Evolutionary conservation across 2,113 vertebrate species (phyloP).

Genomic region (Tretioscincus oriximinensis): DNA sequence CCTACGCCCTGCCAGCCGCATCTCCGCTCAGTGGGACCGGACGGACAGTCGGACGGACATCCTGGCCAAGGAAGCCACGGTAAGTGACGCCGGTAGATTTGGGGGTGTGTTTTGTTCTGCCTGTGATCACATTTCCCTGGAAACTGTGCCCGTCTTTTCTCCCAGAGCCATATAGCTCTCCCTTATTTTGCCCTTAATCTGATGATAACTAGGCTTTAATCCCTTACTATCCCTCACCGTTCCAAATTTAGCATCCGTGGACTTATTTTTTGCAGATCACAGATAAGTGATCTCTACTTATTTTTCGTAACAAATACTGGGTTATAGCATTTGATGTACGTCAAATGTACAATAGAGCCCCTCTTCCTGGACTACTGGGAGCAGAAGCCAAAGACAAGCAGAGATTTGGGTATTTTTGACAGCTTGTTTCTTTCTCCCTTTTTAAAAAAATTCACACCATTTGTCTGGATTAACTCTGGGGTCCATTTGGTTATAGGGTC

Average conservation of each 20-base stretch:
- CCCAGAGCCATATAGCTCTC: neutral
- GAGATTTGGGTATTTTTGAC: neutral
- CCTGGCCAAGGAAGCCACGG: constrained; percentile 51
- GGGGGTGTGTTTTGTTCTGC: neutral
- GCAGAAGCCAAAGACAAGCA: neutral
- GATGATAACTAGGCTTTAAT: neutral
- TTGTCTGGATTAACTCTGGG: neutral
- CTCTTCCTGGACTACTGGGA: no score
- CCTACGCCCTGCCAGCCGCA: constrained; percentile 68
- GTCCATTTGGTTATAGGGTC: no score
- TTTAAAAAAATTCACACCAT: no score
- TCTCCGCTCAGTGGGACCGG: constrained; percentile 72
- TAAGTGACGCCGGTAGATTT: constrained; percentile 29
- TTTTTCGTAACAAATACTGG: neutral
- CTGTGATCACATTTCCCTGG: neutral
- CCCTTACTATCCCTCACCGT: no score
- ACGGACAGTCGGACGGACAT: constrained; percentile 28
- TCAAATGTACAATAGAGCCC: neutral
- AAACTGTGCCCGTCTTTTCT: neutral
- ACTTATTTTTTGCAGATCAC: neutral
- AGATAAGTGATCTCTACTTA: neutral
- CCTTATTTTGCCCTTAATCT: neutral
- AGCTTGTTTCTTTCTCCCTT: neutral
- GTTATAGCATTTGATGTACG: neutral
- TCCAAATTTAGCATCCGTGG: neutral